phyloP scores from a whole-genome alignment of 2,797 vertebrate genomes.

The Thamnophis elegans region DNA sequence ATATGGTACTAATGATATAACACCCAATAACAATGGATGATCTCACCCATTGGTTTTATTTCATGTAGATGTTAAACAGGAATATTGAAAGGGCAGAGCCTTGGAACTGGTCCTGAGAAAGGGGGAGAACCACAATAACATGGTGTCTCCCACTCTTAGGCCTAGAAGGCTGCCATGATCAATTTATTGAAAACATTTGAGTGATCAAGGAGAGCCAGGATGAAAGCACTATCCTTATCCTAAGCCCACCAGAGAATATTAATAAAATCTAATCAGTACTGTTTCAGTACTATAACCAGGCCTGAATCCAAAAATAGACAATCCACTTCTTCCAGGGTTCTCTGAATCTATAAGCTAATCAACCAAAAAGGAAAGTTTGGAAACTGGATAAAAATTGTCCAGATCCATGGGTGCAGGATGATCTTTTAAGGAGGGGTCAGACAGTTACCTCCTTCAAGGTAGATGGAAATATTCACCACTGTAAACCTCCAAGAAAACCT shows the following conservation, averaged over 20 bases:
- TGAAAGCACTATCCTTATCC: not conserved
- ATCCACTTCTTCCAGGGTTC: too few species aligned
- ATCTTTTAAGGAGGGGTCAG: too few species aligned
- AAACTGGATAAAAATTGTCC: not conserved
- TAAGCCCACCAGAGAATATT: not conserved
- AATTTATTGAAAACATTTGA: not conserved
- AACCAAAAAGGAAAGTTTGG: not conserved
- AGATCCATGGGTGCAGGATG: not conserved
- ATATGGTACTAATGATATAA: not conserved
- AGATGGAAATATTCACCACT: too few species aligned
- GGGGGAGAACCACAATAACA: not conserved
- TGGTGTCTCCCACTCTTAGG: not conserved
- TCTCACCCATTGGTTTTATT: not conserved
- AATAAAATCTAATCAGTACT: too few species aligned
- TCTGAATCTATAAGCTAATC: not conserved
- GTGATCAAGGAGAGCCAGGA: not conserved
- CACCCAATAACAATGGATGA: not conserved
- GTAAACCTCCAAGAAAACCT: too few species aligned
- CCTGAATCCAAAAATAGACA: too few species aligned
- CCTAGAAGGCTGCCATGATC: not conserved
- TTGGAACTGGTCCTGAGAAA: not conserved
- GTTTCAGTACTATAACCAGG: too few species aligned
- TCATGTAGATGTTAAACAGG: not conserved
- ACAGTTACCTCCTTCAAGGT: too few species aligned
- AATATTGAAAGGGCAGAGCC: not conserved